Evolutionary conservation across 2,888 invertebrate species (phyloP).

Genomic region (Eupithecia subumbrata): DNA sequence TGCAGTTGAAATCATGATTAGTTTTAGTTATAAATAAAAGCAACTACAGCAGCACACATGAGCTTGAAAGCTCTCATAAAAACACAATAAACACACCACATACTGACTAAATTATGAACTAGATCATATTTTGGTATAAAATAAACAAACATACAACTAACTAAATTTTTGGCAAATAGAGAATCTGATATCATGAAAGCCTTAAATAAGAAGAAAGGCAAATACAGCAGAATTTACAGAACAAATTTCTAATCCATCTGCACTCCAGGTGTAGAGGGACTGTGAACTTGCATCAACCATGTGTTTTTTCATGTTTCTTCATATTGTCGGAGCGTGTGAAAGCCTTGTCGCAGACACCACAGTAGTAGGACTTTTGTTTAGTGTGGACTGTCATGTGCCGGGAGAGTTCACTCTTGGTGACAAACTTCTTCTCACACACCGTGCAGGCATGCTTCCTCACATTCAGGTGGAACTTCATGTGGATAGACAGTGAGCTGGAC

Average conservation of each 20-base stretch:
- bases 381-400: conserved; percentile 83
- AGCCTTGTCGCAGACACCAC: conserved; percentile 82
- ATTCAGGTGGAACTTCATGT: conserved; percentile 82
- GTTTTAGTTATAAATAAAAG: conserved; percentile 55
- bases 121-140: conserved; percentile 81
- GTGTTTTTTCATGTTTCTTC: conserved; percentile 84
- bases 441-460: conserved; percentile 82
- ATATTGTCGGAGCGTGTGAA: conserved; percentile 82
- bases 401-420: conserved; percentile 82
- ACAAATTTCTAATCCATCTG: conserved; percentile 43
- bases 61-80: conserved; percentile 69
- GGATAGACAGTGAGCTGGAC: conserved; percentile 81
- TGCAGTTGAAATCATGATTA: conserved; percentile 64
- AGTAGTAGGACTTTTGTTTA: conserved; percentile 82
- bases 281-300: conserved; percentile 63
- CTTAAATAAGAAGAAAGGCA: conserved; percentile 43
- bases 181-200: conserved; percentile 74
- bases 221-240: conserved; percentile 42
- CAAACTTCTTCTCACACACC: conserved; percentile 82
- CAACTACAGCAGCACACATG: conserved; percentile 80
- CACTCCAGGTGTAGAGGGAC: conserved; percentile 43
- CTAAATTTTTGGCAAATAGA: conserved; percentile 83
- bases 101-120: conserved; percentile 83
- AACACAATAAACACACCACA: conserved; percentile 79
- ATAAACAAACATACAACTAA: conserved; percentile 76